Evolutionary conservation across 2,888 invertebrate genomes (phyloP), one percentile per base, ranked within the genome.

Genomic region (Leistus spinibarbis): DNA sequence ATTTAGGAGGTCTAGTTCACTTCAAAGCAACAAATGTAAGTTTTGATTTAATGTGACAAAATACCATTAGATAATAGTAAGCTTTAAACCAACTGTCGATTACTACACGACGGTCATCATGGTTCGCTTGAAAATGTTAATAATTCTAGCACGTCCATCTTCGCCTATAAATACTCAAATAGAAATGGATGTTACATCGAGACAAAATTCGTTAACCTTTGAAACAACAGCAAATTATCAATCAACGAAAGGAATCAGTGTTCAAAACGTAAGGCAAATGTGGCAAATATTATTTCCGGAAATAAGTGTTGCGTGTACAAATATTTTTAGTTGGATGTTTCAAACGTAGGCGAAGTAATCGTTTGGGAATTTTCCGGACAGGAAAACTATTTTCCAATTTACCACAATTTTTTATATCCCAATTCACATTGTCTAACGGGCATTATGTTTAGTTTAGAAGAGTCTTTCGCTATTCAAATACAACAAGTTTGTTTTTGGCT

Each of bases 351-450:
- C 27, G 91, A 92, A 79, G 86, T 89, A 79, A 91, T 88, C 80
- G 86, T 89, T 27, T 93, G 93, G 93, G 93, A 93, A 82, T 92
- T 93, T 81, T 92, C 93, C 60, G 93, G 94, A 7, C 91, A 92
- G 79, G 92, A 92, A 82, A 90, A 90, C 56, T 94, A 92, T 84
- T 87, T 90, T 80, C 86, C 88, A 68, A 85, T 91, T 64, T 94
- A 93, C 84, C 93, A 94, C 83, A 91, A 92, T 81, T 92, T 93
- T 81, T 88, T 94, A 54, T 90, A 90, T 74, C 83, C 85, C 19
- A 82, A 82, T 40, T 82, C 90, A 85, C 83, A 85, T 79, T 79
- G 83, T 69, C 62, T 85, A 72, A 82, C 86, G 81, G 86, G 91
- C 27, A 88, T 94, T 76, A 87, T 92, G 67, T 92, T 92, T 84